Evolutionary conservation across 2,888 invertebrate species (phyloP).

Genomic region (Drosophila flavopinicola): DNA sequence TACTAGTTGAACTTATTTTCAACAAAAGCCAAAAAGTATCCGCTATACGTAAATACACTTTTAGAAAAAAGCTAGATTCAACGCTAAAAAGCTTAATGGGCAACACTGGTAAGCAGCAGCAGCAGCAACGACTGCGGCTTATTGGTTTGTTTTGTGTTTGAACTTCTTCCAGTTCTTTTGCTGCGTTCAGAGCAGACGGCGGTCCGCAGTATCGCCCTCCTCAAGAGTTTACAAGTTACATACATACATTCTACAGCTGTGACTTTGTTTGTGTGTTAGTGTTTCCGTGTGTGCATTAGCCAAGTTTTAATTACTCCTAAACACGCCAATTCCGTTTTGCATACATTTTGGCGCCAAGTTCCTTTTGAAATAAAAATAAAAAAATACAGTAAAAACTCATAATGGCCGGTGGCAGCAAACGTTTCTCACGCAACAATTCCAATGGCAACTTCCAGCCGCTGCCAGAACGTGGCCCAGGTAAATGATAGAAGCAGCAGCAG

Average conservation of each 20-base stretch:
- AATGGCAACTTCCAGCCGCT: constrained; percentile 82
- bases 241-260: constrained; percentile 26
- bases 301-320: constrained; percentile 62
- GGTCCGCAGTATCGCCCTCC: constrained; percentile 82
- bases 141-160: constrained; percentile 69
- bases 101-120: constrained; percentile 11
- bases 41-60: neutral
- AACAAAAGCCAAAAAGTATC: too few species aligned
- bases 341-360: constrained; percentile 70
- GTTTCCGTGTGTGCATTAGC: constrained; percentile 31
- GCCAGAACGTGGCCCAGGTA: constrained; percentile 85
- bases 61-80: neutral
- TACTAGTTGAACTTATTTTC: too few species aligned
- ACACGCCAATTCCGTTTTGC: constrained; percentile 65
- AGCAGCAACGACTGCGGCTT: constrained; percentile 46
- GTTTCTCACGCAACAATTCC: constrained; percentile 81
- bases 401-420: constrained; percentile 84
- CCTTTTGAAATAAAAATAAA: constrained; percentile 10
- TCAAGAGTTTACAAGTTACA: constrained; percentile 20
- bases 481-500: constrained; percentile 37
- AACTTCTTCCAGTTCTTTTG: constrained; percentile 76
- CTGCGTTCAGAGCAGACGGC: constrained; percentile 82
- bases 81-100: neutral
- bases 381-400: constrained; percentile 19
- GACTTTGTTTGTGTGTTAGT: constrained; percentile 20